Evolutionary conservation across 2,113 vertebrate species (phyloP).

Genomic region (Notiomystis cincta): DNA sequence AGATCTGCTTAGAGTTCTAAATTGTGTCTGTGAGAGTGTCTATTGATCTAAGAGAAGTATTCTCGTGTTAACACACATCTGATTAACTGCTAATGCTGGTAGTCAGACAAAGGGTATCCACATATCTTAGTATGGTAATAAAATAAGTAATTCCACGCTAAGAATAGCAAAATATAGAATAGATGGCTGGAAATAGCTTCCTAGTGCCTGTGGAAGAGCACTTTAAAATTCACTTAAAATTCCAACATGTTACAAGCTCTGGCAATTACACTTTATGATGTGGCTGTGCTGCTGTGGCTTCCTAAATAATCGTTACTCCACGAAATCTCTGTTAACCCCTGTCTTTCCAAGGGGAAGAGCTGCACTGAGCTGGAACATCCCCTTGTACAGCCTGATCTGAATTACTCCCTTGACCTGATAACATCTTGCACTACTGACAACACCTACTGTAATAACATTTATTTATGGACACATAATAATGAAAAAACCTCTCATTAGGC

Average conservation of each 20-base stretch:
- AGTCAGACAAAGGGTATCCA: neutral
- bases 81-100: constrained; percentile 10
- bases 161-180: neutral
- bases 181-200: constrained; percentile 26
- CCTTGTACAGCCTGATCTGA: neutral
- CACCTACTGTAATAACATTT: neutral
- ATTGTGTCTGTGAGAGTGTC: neutral
- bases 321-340: neutral
- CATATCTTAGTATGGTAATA: neutral
- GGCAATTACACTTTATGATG: neutral
- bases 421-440: neutral
- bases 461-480: neutral
- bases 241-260: neutral
- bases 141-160: neutral
- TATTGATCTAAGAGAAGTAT: neutral
- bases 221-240: neutral
- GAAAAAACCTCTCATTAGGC: neutral
- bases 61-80: neutral
- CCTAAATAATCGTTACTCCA: neutral
- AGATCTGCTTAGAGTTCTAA: neutral
- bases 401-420: neutral
- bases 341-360: neutral
- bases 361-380: neutral
- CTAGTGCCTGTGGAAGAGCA: neutral
- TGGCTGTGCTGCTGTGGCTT: neutral